These are phyloP conservation scores for Aphrophora alni DNA, from an alignment of 2,888 invertebrate genomes.

Conservation along the genomic window DNA sequence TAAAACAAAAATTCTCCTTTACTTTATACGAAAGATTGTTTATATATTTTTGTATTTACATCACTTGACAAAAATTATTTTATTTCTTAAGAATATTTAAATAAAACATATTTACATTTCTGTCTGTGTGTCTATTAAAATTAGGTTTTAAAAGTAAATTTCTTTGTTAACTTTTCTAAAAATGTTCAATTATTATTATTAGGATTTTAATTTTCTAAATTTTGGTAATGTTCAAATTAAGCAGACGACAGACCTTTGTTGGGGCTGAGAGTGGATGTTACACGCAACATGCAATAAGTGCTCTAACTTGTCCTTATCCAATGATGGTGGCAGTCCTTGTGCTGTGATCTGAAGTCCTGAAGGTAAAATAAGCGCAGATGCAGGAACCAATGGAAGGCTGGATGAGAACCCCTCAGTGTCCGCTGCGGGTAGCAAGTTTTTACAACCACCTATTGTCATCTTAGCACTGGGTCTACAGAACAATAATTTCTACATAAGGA, in stretches of 20 bases:
- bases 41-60: too few species aligned
- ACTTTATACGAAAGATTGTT: too few species aligned
- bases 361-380: conserved; percentile 44
- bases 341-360: conserved; percentile 52
- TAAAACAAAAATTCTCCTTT: too few species aligned
- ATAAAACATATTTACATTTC: too few species aligned
- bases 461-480: conserved; percentile 40
- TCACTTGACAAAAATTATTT: too few species aligned
- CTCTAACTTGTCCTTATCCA: conserved; percentile 58
- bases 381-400: conserved; percentile 43
- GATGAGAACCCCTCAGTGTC: conserved; percentile 21
- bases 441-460: conserved; percentile 27
- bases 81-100: too few species aligned
- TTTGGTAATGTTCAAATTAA: neutral
- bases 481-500: neutral
- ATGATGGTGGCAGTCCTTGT: conserved; percentile 57
- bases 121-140: too few species aligned
- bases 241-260: conserved; percentile 49
- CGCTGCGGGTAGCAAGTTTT: neutral
- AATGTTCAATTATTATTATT: too few species aligned
- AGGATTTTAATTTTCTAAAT: neutral
- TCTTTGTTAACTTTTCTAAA: too few species aligned
- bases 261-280: conserved; percentile 44
- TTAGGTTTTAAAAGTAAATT: too few species aligned
- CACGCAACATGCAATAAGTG: conserved; percentile 54